Conservation (phyloP, 2,113 vertebrate genomes). For the Dromaius novaehollandiae region DNA sequence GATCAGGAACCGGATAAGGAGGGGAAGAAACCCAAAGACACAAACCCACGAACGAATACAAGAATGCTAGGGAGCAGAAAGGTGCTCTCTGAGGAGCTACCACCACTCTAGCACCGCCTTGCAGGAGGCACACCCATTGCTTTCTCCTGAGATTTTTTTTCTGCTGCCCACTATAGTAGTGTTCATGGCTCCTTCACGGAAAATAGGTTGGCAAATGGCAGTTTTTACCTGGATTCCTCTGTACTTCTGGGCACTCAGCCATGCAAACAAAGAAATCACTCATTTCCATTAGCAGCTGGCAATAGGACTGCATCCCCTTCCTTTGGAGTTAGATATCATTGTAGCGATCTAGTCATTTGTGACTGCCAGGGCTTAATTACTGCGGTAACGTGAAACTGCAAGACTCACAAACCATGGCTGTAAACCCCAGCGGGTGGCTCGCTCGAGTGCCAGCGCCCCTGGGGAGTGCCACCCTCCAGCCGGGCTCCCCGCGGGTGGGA, state of each 20-base stretch:
- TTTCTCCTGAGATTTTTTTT: background rate
- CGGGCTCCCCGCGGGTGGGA: background rate
- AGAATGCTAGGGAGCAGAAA: background rate
- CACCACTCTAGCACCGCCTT: background rate
- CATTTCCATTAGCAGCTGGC: slow-evolving; percentile 69
- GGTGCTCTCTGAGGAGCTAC: background rate
- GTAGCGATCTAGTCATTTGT: slow-evolving; percentile 35
- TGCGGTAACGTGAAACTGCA: slow-evolving; percentile 52
- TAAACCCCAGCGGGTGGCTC: background rate
- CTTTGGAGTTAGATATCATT: slow-evolving; percentile 41
- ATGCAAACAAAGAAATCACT: slow-evolving; percentile 58
- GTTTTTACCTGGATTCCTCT: slow-evolving; percentile 55
- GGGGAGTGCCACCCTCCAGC: background rate
- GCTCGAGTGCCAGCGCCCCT: background rate
- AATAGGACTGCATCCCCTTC: slow-evolving; percentile 21
- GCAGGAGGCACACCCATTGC: background rate
- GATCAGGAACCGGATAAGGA: background rate
- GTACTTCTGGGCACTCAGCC: slow-evolving; percentile 52
- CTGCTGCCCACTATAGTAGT: background rate
- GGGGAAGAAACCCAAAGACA: background rate
- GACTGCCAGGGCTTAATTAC: slow-evolving; percentile 64
- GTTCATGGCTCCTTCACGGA: background rate
- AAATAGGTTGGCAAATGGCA: slow-evolving; percentile 25
- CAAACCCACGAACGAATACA: background rate
- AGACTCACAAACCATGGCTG: background rate